Conservation (phyloP, 2,113 vertebrate species). For the Suricata suricatta region DNA sequence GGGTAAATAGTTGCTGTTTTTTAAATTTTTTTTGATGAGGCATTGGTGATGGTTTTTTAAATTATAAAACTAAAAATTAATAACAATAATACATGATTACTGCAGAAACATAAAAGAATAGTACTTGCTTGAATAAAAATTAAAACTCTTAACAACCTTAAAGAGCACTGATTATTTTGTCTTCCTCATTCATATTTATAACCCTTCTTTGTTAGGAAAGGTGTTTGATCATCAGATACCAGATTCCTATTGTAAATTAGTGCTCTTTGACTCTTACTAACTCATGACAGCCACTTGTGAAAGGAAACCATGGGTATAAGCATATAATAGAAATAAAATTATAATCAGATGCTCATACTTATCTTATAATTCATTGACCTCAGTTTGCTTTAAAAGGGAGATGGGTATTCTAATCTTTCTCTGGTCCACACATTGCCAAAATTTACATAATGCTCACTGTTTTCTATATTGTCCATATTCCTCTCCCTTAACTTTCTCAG, state of each 20-base stretch:
- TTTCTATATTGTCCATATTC: not conserved
- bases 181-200: not conserved
- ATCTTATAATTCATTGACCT: not conserved
- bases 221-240: slow-evolving; percentile 2
- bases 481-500: not conserved
- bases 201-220: not conserved
- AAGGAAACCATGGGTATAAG: not conserved
- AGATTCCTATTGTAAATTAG: not conserved
- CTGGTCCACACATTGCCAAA: not conserved
- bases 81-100: not conserved
- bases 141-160: not conserved
- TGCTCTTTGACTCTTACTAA: not conserved
- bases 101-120: not conserved
- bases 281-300: not conserved
- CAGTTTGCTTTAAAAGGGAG: not conserved
- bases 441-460: not conserved
- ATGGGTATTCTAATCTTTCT: not conserved
- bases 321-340: not conserved
- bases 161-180: not conserved
- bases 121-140: not conserved
- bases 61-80: slow-evolving; percentile 25
- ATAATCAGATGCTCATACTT: not conserved
- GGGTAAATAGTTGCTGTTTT: not conserved
- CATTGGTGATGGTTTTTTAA: not conserved
- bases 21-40: not conserved